Conservation (phyloP, 2,113 vertebrate species). For the Acinonyx jubatus region DNA sequence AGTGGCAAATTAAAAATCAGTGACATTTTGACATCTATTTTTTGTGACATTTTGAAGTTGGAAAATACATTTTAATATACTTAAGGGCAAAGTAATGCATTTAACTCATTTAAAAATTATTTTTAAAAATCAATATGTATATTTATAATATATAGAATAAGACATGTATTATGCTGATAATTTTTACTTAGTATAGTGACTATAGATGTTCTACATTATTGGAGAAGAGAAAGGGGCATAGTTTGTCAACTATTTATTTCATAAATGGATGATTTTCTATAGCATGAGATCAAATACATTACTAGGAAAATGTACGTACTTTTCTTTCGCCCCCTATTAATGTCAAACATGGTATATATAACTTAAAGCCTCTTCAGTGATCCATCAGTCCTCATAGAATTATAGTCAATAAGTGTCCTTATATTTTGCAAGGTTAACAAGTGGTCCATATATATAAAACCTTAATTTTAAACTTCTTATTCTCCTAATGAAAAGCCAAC, state of each 20-base stretch:
- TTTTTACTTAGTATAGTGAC: conserved; percentile 30
- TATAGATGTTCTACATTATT: neutral
- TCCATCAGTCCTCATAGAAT: neutral
- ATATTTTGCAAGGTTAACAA: neutral
- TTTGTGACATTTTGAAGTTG: conserved; percentile 58
- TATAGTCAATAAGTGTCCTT: neutral
- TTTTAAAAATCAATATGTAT: conserved; percentile 5
- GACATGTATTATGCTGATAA: neutral
- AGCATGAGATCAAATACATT: conserved; percentile 45
- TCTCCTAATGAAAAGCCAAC: neutral
- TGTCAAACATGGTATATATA: neutral
- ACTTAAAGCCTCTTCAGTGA: neutral
- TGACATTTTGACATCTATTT: neutral
- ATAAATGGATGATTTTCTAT: conserved; percentile 7
- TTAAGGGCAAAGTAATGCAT: neutral
- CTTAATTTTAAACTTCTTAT: neutral
- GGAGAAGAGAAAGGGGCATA: neutral
- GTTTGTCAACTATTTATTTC: conserved; percentile 43
- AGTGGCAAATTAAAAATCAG: neutral
- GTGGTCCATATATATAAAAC: neutral
- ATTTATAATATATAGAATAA: conserved; percentile 47
- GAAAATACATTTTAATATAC: conserved; percentile 9
- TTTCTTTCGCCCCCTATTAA: conserved; percentile 18
- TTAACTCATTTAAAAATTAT: conserved; percentile 51
- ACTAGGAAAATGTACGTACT: neutral